Evolutionary conservation across 2,113 vertebrate species (phyloP).

Genomic region (Elachura formosa): DNA sequence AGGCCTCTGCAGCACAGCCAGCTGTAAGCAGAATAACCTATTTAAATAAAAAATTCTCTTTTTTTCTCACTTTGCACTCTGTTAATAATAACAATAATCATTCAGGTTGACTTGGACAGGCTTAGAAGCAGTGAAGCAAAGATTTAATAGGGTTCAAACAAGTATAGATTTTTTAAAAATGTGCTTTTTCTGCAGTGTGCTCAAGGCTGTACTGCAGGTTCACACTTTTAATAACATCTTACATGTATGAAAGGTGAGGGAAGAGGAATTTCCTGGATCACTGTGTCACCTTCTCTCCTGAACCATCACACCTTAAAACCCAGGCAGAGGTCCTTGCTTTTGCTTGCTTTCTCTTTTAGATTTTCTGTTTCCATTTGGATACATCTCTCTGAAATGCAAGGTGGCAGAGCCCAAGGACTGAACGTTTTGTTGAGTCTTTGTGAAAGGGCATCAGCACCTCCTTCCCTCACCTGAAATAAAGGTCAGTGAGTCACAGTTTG

Average conservation of each 20-base stretch:
- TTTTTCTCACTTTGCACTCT: not conserved
- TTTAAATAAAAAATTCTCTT: not conserved
- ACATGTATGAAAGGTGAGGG: not conserved
- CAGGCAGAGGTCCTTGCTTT: not conserved
- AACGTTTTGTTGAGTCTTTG: not conserved
- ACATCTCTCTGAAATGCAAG: not conserved
- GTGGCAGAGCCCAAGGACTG: not conserved
- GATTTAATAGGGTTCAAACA: constrained; percentile 35
- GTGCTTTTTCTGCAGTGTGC: not conserved
- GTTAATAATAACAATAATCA: constrained; percentile 47
- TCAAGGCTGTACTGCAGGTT: not conserved
- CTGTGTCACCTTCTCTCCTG: not conserved
- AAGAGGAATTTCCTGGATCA: not conserved
- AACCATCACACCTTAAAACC: not conserved
- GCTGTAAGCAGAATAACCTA: constrained; percentile 4
- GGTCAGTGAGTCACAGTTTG: not conserved
- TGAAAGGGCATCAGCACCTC: not conserved
- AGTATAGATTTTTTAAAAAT: not conserved
- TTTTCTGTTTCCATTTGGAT: not conserved
- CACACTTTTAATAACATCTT: not conserved
- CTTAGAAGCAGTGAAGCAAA: constrained; percentile 23
- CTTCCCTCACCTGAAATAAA: not conserved
- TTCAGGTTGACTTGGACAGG: constrained; percentile 25
- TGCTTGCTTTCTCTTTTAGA: not conserved
- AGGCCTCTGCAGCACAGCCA: constrained; percentile 16